Conservation (phyloP, 2,113 vertebrate species). For the Perca schrenkii region DNA sequence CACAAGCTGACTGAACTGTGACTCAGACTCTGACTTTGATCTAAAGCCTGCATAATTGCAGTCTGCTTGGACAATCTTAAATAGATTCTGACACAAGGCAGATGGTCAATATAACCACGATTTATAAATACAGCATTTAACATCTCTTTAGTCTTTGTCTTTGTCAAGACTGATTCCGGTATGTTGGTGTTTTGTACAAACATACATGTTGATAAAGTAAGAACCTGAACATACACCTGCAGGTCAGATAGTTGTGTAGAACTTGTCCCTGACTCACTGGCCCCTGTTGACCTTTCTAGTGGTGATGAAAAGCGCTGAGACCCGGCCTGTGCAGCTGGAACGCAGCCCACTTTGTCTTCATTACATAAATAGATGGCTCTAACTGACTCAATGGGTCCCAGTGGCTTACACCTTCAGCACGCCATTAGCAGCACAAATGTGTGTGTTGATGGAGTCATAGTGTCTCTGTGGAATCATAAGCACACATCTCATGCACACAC, state of each 20-base stretch:
- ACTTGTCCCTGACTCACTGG: conserved; percentile 23
- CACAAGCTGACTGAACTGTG: conserved; percentile 38
- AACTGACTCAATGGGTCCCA: conserved; percentile 53
- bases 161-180: neutral
- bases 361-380: conserved; percentile 59
- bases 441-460: conserved; percentile 46
- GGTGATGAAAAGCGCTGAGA: conserved; percentile 44
- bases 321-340: conserved; percentile 13
- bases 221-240: conserved; percentile 7
- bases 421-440: conserved; percentile 42
- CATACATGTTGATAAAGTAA: neutral
- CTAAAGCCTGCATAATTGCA: conserved; percentile 37
- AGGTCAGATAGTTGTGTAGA: conserved; percentile 11
- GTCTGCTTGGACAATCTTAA: neutral
- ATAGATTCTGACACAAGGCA: neutral
- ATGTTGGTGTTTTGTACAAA: neutral
- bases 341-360: conserved; percentile 62
- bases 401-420: conserved; percentile 41
- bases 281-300: conserved; percentile 21
- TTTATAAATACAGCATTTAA: neutral
- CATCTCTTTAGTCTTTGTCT: neutral
- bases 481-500: conserved; percentile 4
- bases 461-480: conserved; percentile 26
- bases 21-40: conserved; percentile 51
- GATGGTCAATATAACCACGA: neutral